phyloP scores from a whole-genome alignment of 2,797 vertebrate genomes.

The Acanthornis magna region DNA sequence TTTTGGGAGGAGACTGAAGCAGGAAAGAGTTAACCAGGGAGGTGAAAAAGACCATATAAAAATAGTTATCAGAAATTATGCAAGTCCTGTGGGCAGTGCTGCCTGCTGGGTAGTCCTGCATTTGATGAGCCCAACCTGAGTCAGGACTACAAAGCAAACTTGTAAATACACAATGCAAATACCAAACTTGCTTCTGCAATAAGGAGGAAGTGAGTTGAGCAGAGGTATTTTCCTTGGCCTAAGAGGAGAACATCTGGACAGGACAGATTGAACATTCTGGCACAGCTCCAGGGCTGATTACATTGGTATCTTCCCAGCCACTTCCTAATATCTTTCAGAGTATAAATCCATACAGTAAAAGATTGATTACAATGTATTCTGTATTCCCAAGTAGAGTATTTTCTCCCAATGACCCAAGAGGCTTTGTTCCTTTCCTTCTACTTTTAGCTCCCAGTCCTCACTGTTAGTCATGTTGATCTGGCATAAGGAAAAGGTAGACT shows the following conservation, averaged over 20 bases:
- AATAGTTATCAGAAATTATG: background rate
- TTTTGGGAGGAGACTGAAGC: background rate
- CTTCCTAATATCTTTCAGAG: background rate
- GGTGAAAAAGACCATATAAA: background rate
- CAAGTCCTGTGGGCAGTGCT: background rate
- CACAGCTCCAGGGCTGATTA: background rate
- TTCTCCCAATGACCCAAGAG: background rate
- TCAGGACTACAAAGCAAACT: background rate
- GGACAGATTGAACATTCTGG: background rate
- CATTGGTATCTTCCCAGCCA: background rate
- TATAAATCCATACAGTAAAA: background rate
- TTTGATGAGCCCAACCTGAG: background rate
- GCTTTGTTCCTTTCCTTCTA: background rate
- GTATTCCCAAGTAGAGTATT: background rate
- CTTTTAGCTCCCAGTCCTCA: background rate
- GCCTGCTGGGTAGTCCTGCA: background rate
- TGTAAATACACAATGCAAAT: background rate
- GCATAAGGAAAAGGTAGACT: background rate
- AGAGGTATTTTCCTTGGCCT: background rate
- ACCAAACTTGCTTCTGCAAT: background rate
- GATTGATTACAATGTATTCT: background rate
- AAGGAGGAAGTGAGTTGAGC: fast-evolving
- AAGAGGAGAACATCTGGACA: background rate
- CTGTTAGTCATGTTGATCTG: background rate
- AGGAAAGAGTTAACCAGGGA: background rate